Base-by-base conservation (phyloP, 2,797 vertebrate genomes). In the Cossypha heuglini region DNA sequence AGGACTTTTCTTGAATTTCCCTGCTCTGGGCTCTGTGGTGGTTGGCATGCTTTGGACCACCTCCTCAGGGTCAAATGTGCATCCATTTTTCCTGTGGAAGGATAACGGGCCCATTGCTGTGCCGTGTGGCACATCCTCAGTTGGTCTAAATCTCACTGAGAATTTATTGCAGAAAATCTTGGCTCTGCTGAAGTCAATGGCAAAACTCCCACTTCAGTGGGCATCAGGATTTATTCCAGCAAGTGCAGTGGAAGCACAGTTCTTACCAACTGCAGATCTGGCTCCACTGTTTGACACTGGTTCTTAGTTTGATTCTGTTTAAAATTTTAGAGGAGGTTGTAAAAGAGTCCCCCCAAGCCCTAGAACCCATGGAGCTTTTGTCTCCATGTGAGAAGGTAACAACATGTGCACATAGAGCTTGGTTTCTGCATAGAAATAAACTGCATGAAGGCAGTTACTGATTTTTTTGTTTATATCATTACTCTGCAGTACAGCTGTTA, bases 401-500 rank as follows among this genome's bases (percentile, higher is more conserved):
- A 68, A 83, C 20, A 17, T 6, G 4, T 68, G 46, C 61, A 64
- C 40, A 21, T 1, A 77, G 73, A 54, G 55, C 29, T 89, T 25
- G 40, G 18, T 84, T 95, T 90, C 40, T 52, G 15, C 59, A 26
- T 35, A 71, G 86, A 91, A 90, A 76, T 61, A 33, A 87, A 71
- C 63, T 54, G 51, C 25, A 17, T 12, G 38, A 76, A 85, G 54
- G 49, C 72, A 93, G 52, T 62, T 49, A 48, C 76, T 52, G 49
- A 58, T 82, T 74, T 77, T 74, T 89, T 96, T 95, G 72, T 90
- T 91, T 94, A 42, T 83, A 45, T 69, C 62, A 86, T 91, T 72
- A 38, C 73, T 82, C 48, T 76, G 55, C 46, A 81, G 66, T 86
- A 85, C 95, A 95, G 93, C 93, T 93, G 93, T 91, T 94, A 84